phyloP scores from a whole-genome alignment of 2,888 invertebrate species.

The Eucriotettix oculatus region DNA sequence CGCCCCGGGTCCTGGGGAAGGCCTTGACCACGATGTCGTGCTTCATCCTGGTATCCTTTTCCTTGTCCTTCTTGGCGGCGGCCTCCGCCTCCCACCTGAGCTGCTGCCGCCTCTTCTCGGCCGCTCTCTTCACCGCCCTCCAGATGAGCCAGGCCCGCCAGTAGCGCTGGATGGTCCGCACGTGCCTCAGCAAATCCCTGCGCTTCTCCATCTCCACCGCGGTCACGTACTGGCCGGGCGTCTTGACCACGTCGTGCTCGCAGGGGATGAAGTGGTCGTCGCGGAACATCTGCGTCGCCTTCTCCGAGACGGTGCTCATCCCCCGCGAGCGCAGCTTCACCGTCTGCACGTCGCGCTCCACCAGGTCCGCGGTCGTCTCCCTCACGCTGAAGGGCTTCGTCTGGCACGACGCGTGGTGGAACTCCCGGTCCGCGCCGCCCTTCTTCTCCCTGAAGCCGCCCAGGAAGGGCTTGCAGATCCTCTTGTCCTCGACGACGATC shows the following conservation, averaged over 20 bases:
- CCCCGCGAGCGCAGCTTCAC: slow-evolving; percentile 26
- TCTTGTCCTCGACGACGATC: background rate
- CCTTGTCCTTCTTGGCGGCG: background rate
- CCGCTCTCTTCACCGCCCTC: slow-evolving; percentile 19
- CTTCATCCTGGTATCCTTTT: background rate
- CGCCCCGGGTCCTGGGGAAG: slow-evolving; percentile 31
- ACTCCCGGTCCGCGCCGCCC: slow-evolving; percentile 41
- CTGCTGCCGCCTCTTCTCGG: background rate
- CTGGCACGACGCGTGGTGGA: background rate
- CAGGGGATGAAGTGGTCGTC: slow-evolving; percentile 41
- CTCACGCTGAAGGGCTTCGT: background rate
- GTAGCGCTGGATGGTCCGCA: slow-evolving; percentile 45
- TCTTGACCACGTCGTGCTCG: slow-evolving; percentile 41
- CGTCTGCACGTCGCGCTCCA: background rate
- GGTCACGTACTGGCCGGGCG: slow-evolving; percentile 44
- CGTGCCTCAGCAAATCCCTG: slow-evolving; percentile 16
- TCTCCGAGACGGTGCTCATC: slow-evolving; percentile 34
- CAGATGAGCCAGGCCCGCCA: slow-evolving; percentile 39
- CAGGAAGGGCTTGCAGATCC: slow-evolving; percentile 47
- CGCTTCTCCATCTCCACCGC: slow-evolving; percentile 31
- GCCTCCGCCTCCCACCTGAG: background rate
- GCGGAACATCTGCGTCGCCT: slow-evolving; percentile 43
- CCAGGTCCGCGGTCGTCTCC: background rate
- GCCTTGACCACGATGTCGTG: background rate
- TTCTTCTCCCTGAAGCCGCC: slow-evolving; percentile 63